Evolutionary conservation across 1,140 invertebrate species (phyloP).

Genomic region (Saccostrea glomerata): DNA sequence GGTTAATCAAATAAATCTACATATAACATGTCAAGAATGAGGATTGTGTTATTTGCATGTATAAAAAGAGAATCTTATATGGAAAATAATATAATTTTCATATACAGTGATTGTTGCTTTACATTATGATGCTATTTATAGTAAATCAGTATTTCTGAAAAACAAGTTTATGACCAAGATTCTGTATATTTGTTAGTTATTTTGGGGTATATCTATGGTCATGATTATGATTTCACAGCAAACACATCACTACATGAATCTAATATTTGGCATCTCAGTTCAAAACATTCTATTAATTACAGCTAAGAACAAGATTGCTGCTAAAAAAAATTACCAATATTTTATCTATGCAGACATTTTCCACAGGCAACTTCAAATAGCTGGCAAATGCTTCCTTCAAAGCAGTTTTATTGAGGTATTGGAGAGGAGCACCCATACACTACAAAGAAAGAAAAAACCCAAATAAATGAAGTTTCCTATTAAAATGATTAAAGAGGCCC

Average conservation of each 20-base stretch:
- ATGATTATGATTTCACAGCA: neutral
- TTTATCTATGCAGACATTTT: constrained; percentile 25
- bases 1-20: neutral
- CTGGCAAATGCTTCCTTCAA: constrained; percentile 29
- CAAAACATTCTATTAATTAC: neutral
- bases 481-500: neutral
- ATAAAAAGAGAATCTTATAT: neutral
- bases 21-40: neutral
- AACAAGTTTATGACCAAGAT: constrained; percentile 3
- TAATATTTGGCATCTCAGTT: neutral
- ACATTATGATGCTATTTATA: neutral
- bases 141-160: neutral
- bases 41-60: neutral
- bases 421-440: constrained; percentile 10
- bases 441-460: neutral
- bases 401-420: constrained; percentile 12
- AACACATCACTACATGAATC: neutral
- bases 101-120: neutral
- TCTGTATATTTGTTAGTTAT: neutral
- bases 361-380: constrained; percentile 32
- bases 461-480: neutral
- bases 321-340: neutral
- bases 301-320: neutral
- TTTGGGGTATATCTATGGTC: neutral
- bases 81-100: neutral